Percentiles rank a stretch among this genome's conserved stretches.
These are phyloP conservation scores for Platygyra sinensis DNA, from an alignment of 64 coral and sea anemone genomes.

Conservation along the genomic window DNA sequence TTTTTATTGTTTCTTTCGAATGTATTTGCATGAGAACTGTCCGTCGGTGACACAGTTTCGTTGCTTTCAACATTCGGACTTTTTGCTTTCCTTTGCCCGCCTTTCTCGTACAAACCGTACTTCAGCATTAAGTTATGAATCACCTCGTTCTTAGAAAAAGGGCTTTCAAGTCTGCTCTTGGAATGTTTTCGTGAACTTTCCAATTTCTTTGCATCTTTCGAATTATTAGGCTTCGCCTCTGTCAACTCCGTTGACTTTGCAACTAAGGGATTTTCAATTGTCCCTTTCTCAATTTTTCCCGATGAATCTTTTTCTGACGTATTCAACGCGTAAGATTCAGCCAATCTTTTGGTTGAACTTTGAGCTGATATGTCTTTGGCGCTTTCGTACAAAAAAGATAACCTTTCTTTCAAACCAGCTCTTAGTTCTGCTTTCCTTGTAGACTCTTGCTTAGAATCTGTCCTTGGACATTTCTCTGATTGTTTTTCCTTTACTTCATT, in stretches of 20 bases:
- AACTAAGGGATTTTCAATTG: neutral
- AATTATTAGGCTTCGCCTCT: neutral
- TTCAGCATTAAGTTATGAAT: constrained; percentile 93
- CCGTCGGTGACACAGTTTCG: neutral
- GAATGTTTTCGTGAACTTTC: constrained; percentile 16
- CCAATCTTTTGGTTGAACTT: neutral
- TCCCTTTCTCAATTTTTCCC: neutral
- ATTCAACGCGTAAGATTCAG: constrained; percentile 4
- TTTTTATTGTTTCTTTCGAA: constrained; percentile 3
- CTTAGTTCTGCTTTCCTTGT: neutral
- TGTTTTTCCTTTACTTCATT: neutral
- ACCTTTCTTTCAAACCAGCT: neutral
- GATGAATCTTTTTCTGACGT: neutral
- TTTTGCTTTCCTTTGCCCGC: neutral
- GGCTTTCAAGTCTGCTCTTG: constrained; percentile 10
- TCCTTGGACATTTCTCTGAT: neutral
- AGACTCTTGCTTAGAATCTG: constrained; percentile 5
- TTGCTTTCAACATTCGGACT: neutral
- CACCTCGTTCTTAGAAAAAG: constrained; percentile 81
- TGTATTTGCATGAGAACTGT: neutral
- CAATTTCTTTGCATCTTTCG: neutral
- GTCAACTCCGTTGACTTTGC: neutral
- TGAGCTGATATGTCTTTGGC: constrained; percentile 40
- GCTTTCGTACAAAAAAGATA: constrained; percentile 29
- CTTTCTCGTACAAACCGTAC: constrained; percentile 73